Conservation (phyloP, 35 echinoderm and acorn worm genomes). For the Lytechinus variegatus region DNA sequence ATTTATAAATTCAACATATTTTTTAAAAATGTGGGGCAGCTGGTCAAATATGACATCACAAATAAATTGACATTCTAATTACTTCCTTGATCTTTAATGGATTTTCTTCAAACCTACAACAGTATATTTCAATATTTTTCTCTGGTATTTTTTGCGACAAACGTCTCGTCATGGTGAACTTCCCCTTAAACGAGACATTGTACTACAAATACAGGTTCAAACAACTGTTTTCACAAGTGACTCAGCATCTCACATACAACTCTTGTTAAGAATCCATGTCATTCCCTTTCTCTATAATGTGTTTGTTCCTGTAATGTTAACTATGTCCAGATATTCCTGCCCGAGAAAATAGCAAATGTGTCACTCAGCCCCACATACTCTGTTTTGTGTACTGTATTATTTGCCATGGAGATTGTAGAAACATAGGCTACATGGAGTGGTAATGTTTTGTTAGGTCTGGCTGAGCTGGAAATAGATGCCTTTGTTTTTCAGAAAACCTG, state of each 20-base stretch:
- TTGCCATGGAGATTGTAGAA: background rate
- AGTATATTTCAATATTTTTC: no score
- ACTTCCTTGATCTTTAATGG: no score
- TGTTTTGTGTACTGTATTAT: background rate
- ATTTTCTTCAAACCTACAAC: no score
- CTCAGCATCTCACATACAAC: background rate
- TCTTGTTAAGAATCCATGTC: background rate
- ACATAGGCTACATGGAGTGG: background rate
- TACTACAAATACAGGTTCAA: background rate
- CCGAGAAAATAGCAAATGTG: background rate
- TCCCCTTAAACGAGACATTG: no score
- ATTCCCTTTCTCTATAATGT: background rate
- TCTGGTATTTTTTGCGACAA: no score
- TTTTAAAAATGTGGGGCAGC: no score
- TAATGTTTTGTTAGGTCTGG: background rate
- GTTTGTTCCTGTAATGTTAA: slow-evolving; percentile 4
- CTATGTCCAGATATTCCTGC: slow-evolving; percentile 10
- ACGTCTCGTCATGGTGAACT: no score
- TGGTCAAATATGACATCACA: no score
- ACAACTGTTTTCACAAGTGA: background rate
- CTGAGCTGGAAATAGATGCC: background rate
- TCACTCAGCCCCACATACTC: background rate
- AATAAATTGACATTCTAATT: no score
- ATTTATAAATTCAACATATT: no score
- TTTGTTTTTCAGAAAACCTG: background rate